phyloP scores from a whole-genome alignment of 2,113 vertebrate species.

The Ictalurus punctatus region DNA sequence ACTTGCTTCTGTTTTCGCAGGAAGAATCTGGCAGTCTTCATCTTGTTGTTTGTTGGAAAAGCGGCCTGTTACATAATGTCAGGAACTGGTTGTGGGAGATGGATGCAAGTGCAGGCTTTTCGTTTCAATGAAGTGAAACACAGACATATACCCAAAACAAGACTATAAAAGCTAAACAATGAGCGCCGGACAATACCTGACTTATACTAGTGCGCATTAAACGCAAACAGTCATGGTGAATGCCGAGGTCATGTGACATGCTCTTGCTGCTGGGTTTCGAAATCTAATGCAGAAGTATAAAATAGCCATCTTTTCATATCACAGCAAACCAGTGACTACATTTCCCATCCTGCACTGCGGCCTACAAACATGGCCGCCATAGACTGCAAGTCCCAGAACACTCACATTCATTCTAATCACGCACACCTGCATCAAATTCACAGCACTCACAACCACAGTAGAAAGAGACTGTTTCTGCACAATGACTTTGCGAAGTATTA shows the following conservation, averaged over 20 bases:
- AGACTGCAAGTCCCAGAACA: too few species aligned
- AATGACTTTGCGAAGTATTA: too few species aligned
- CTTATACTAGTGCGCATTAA: neutral
- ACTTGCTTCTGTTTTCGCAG: neutral
- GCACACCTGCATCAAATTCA: too few species aligned
- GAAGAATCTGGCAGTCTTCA: neutral
- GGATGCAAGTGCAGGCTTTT: neutral
- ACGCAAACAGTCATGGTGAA: neutral
- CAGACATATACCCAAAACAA: neutral
- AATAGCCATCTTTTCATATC: neutral
- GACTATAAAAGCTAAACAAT: neutral
- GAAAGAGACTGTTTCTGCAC: too few species aligned
- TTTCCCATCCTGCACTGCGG: too few species aligned
- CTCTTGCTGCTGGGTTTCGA: neutral
- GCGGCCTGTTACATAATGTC: neutral
- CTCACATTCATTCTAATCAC: too few species aligned
- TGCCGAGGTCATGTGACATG: too few species aligned
- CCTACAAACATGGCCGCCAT: too few species aligned
- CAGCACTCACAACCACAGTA: too few species aligned
- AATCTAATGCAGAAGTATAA: neutral
- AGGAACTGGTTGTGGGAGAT: neutral
- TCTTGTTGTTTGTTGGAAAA: neutral
- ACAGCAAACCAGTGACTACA: too few species aligned
- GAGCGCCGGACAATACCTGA: neutral
- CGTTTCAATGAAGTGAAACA: neutral